Evolutionary conservation across 2,113 vertebrate genomes (phyloP).

Genomic region (Phycodurus eques): DNA sequence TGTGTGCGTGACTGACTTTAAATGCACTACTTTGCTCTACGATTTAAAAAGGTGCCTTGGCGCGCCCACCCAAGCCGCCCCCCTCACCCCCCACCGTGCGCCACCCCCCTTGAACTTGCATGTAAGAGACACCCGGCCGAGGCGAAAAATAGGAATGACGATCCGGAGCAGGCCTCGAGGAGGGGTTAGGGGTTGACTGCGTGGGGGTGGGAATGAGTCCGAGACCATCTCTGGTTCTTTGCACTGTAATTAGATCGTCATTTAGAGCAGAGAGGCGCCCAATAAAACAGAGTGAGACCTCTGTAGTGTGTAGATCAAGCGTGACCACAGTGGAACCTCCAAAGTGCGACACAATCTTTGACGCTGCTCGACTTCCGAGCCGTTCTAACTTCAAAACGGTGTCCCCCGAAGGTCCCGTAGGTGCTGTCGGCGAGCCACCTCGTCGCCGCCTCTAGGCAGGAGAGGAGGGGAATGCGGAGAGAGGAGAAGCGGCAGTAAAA

Average conservation of each 20-base stretch:
- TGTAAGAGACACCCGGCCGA: slow-evolving; percentile 73
- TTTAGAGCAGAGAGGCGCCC: slow-evolving; percentile 49
- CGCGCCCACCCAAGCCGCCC: slow-evolving; percentile 23
- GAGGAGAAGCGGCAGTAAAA: no score
- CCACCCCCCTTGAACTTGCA: slow-evolving; percentile 71
- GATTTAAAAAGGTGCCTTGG: slow-evolving; percentile 76
- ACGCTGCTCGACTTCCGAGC: background rate
- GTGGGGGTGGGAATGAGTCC: slow-evolving; percentile 10
- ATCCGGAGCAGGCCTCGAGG: slow-evolving; percentile 60
- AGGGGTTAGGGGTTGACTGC: slow-evolving; percentile 22
- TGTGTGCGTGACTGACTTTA: slow-evolving; percentile 47
- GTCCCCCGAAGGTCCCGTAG: no score
- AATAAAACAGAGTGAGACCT: slow-evolving; percentile 22
- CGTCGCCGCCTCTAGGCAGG: no score
- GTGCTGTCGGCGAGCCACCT: no score
- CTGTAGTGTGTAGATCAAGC: background rate
- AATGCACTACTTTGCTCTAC: slow-evolving; percentile 74
- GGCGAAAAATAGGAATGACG: slow-evolving; percentile 79
- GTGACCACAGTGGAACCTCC: background rate
- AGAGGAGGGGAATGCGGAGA: no score
- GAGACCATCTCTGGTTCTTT: slow-evolving; percentile 69
- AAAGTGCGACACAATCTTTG: background rate
- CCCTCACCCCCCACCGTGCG: slow-evolving; percentile 44
- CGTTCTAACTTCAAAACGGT: no score
- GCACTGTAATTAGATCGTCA: slow-evolving; percentile 69